Base-by-base conservation (phyloP, 2,888 invertebrate species). In the Oscheius myriophilus region DNA sequence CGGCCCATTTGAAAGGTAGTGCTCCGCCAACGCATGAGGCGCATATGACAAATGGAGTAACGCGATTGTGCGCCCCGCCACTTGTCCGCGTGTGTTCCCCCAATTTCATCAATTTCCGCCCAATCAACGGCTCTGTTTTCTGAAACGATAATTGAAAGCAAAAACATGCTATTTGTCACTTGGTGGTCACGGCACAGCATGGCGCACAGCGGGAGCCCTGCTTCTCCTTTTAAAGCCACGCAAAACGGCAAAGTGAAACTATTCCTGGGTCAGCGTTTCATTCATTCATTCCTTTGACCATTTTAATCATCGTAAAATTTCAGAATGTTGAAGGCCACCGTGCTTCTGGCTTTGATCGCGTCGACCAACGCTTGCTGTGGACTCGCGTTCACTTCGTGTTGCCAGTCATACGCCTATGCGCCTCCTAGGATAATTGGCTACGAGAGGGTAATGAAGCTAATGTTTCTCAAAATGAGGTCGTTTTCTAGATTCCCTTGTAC, bases 61-160 rank as follows among this genome's bases (percentile, higher is more conserved):
- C 61, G 25, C 2, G 26, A 61, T 61, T 57, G 41, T 12, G 33
- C 33, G 33, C 33, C 33, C 33, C 42, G 4, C 53, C 23, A 53
- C 25, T 45, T 46, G n/a, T 46, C 46, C 59, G 33, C 49, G 16
- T 18, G 49, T 16, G 16, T 11, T 58, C 21, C 25, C 26, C 61
- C 46, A 61, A 61, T 25, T 49, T 61, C 49, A 49, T 61, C 61
- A 33, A 33, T 33, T 33, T 33, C 49, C 61, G 61, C 61, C 49
- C 61, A 61, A 61, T 61, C 61, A 61, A 61, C 61, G 58, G 49
- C 61, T 33, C 61, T 61, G 61, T 61, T 61, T 61, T 61, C 25
- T 49, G 25, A 49, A 23, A 18, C 16, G 16, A 21, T 42, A 18
- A 49, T 25, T 61, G 46, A 61, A 61, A 49, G 61, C 46, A 33